These are phyloP conservation scores for Hyles lineata DNA, from an alignment of 2,888 invertebrate genomes.

Conservation along the genomic window DNA sequence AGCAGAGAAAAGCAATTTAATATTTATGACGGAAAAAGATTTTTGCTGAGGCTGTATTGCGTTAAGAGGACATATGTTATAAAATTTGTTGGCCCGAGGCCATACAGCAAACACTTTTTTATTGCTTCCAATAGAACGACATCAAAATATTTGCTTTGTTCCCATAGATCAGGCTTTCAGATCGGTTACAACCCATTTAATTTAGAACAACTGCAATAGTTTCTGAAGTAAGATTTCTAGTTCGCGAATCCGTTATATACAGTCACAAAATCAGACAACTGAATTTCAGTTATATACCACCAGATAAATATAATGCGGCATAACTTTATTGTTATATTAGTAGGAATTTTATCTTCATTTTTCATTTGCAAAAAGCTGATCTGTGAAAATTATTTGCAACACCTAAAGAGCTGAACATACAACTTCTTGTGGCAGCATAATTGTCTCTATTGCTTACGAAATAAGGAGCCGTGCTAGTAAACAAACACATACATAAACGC, in stretches of 20 bases:
- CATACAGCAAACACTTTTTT: constrained; percentile 41
- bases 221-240: constrained; percentile 3
- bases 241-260: background rate
- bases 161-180: background rate
- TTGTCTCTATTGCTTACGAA: constrained; percentile 5
- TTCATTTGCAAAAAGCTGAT: too few relatives aligned
- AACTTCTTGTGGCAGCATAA: background rate
- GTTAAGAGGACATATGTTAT: constrained; percentile 23
- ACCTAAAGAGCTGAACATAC: too few relatives aligned
- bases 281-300: background rate
- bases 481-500: constrained; percentile 53
- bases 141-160: constrained; percentile 33
- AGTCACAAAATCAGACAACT: constrained; percentile 2
- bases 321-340: background rate
- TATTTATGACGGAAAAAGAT: constrained; percentile 7
- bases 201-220: constrained; percentile 15
- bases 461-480: constrained; percentile 42
- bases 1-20: constrained; percentile 9
- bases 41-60: background rate
- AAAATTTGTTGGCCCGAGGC: constrained; percentile 41
- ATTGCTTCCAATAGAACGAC: constrained; percentile 40
- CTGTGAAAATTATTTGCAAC: too few relatives aligned
- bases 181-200: constrained; percentile 16
- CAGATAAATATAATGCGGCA: background rate
- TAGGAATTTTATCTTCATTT: too few relatives aligned